phyloP scores from a whole-genome alignment of 2,888 invertebrate genomes.

The Papilio protenor region DNA sequence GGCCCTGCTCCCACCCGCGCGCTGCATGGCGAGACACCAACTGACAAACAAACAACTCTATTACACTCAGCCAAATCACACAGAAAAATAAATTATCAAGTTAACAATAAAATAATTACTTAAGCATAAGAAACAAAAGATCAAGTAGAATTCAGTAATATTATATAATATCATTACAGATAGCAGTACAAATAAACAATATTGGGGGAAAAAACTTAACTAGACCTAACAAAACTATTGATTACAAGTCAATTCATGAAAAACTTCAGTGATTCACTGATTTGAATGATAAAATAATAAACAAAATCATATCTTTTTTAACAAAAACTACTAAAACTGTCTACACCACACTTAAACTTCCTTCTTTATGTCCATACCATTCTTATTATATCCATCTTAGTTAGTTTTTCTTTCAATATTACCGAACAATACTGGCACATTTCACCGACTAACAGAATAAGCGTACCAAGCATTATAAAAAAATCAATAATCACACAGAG shows the following conservation, averaged over 20 bases:
- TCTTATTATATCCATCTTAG: conserved; percentile 33
- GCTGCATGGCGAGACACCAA: conserved; percentile 85
- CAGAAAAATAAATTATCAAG: neutral
- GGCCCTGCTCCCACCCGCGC: conserved; percentile 85
- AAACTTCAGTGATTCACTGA: no score
- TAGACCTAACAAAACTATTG: neutral
- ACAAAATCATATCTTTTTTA: neutral
- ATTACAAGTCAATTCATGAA: neutral
- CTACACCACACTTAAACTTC: neutral
- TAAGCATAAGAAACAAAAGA: neutral
- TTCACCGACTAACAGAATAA: conserved; percentile 30
- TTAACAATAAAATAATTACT: neutral
- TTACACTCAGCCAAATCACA: neutral
- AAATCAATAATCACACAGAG: conserved; percentile 81
- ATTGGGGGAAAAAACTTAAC: neutral
- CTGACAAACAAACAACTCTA: conserved; percentile 56
- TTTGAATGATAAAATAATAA: neutral
- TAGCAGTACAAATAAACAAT: neutral
- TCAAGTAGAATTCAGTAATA: neutral
- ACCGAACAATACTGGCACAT: conserved; percentile 34
- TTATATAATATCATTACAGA: neutral
- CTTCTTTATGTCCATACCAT: conserved; percentile 20
- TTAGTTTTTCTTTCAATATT: conserved; percentile 30
- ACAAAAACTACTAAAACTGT: neutral
- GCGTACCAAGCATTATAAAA: conserved; percentile 60